phyloP scores from a whole-genome alignment of 1,140 invertebrate species.

The Zaprionus tsacasi region DNA sequence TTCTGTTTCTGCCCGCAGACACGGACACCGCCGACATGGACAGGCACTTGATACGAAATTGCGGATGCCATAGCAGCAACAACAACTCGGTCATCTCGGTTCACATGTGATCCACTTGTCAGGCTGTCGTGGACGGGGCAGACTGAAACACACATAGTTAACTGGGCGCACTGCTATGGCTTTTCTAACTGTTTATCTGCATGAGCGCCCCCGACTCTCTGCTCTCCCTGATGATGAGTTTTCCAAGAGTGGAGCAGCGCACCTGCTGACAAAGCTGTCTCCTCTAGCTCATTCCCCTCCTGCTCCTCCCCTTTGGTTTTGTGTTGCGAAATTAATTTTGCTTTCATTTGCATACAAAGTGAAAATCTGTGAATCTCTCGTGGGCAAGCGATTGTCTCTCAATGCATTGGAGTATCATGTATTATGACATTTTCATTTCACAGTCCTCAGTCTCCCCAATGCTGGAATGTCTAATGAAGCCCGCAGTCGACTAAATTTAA shows the following conservation, averaged over 20 bases:
- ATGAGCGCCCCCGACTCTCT: constrained; percentile 49
- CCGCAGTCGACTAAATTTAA: constrained; percentile 32
- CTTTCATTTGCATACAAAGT: constrained; percentile 61
- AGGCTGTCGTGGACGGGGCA: constrained; percentile 15
- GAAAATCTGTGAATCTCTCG: constrained; percentile 66
- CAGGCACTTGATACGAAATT: constrained; percentile 47
- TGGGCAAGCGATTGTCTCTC: constrained; percentile 5
- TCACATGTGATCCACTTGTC: constrained; percentile 68
- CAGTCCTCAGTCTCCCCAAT: constrained; percentile 33
- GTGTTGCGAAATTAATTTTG: constrained; percentile 70
- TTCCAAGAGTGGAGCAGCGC: constrained; percentile 37
- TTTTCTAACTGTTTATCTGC: constrained; percentile 78
- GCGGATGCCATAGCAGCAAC: constrained; percentile 30
- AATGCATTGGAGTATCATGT: neutral
- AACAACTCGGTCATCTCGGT: constrained; percentile 59
- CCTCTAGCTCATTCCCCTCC: neutral
- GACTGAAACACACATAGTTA: neutral
- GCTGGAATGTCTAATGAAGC: constrained; percentile 66
- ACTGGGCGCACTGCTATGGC: constrained; percentile 57
- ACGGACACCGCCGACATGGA: constrained; percentile 26
- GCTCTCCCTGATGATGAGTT: constrained; percentile 45
- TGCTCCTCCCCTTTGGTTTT: constrained; percentile 41
- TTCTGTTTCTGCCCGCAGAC: constrained; percentile 8
- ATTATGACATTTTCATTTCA: constrained; percentile 1
- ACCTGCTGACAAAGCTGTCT: constrained; percentile 50